phyloP scores from a whole-genome alignment of 2,797 vertebrate genomes.

The Selene dorsalis region DNA sequence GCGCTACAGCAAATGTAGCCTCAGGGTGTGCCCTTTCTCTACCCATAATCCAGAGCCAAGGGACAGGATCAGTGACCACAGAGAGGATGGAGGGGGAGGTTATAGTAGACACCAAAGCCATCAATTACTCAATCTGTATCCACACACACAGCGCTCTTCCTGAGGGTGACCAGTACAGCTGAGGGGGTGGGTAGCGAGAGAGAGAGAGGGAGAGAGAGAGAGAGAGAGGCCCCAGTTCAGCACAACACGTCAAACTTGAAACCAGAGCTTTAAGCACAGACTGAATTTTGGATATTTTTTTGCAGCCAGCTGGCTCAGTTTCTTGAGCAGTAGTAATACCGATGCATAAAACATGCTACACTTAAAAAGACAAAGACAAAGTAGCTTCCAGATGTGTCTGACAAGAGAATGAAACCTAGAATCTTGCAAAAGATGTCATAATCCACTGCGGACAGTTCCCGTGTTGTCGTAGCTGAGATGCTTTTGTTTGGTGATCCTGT shows the following conservation, averaged over 20 bases:
- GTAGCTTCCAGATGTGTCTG: neutral
- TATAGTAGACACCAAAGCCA: conserved; percentile 59
- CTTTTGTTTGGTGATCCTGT: conserved; percentile 29
- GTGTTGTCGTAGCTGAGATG: neutral
- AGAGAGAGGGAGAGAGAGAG: neutral
- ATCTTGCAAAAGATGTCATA: neutral
- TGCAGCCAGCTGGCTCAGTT: conserved; percentile 1
- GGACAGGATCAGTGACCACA: conserved; percentile 70
- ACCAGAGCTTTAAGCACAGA: conserved; percentile 1
- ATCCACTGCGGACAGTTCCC: neutral
- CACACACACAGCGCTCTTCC: conserved; percentile 54
- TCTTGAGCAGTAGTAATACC: neutral
- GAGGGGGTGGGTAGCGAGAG: conserved; percentile 13
- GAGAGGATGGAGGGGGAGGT: conserved; percentile 67
- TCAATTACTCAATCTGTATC: conserved; percentile 61
- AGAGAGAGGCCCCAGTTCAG: conserved; percentile 17
- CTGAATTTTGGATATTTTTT: neutral
- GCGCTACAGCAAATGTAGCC: conserved; percentile 59
- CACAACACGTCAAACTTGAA: conserved; percentile 18
- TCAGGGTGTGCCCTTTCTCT: conserved; percentile 63
- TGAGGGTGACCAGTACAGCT: conserved; percentile 49
- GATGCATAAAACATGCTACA: neutral
- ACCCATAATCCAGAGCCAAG: conserved; percentile 71
- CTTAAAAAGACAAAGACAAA: neutral
- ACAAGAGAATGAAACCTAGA: neutral